Evolutionary conservation across 2,113 vertebrate species (phyloP).

Genomic region (Nycticorax nycticorax): DNA sequence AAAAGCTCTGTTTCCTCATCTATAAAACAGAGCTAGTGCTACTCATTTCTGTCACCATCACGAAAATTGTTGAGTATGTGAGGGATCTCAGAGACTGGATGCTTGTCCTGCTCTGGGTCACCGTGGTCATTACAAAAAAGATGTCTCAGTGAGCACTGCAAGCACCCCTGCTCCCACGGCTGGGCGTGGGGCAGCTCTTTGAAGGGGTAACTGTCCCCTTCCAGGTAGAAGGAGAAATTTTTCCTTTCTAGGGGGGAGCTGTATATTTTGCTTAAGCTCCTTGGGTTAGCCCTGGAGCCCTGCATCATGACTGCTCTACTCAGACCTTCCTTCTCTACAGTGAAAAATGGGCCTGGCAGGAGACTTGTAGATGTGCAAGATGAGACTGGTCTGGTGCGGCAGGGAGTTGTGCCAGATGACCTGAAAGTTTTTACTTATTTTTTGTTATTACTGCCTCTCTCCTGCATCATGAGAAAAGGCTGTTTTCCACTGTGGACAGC

Average conservation of each 20-base stretch:
- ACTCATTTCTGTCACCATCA: neutral
- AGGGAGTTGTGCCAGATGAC: neutral
- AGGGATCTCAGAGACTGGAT: neutral
- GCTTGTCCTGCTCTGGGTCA: fast-evolving
- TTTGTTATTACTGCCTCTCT: neutral
- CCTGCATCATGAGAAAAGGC: neutral
- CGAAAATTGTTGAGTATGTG: fast-evolving
- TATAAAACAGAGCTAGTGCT: neutral
- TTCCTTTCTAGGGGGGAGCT: fast-evolving
- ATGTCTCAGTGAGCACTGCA: neutral
- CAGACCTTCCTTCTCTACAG: neutral
- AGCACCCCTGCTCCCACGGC: neutral
- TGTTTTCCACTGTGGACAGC: neutral
- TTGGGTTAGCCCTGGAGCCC: neutral
- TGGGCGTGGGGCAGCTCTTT: fast-evolving
- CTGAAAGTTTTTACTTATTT: neutral
- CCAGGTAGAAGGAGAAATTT: neutral
- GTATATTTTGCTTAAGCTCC: neutral
- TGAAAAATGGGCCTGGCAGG: neutral
- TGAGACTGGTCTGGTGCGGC: fast-evolving
- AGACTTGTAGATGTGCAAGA: neutral
- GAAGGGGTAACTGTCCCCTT: neutral
- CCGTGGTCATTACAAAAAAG: neutral
- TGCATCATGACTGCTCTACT: neutral
- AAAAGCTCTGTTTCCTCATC: neutral